These are phyloP conservation scores for Leptura quadrifasciata DNA, from an alignment of 2,888 invertebrate species.

Conservation along the genomic window DNA sequence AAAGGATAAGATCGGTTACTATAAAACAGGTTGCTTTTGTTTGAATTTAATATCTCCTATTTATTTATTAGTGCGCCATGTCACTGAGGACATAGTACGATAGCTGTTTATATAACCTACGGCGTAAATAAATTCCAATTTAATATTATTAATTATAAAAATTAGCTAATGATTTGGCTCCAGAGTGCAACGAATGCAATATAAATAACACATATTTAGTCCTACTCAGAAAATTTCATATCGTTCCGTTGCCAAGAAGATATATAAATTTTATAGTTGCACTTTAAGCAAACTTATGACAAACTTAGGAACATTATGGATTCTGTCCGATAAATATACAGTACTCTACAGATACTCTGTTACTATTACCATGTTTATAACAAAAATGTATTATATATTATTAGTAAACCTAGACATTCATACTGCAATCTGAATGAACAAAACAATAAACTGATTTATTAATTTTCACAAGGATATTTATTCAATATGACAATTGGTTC, in stretches of 20 bases:
- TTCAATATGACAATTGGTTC: no score
- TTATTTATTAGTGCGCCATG: background rate
- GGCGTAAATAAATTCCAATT: background rate
- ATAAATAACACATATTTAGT: background rate
- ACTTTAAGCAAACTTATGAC: background rate
- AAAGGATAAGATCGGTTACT: background rate
- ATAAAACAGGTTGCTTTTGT: constrained; percentile 17
- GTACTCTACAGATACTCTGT: background rate
- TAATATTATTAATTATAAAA: background rate
- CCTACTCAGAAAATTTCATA: background rate
- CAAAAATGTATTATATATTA: no score
- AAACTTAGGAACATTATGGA: no score
- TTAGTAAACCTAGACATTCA: no score
- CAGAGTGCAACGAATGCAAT: background rate
- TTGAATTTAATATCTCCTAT: background rate
- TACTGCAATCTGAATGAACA: no score
- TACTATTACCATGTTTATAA: no score
- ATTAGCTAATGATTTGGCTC: background rate
- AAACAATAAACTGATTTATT: no score
- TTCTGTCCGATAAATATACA: background rate
- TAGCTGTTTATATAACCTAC: background rate
- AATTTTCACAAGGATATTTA: no score
- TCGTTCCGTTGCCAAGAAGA: constrained; percentile 5
- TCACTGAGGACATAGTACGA: background rate
- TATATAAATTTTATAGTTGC: background rate